A percentile compares a stretch with the other conserved stretches of the same genome.
phyloP scores from a whole-genome alignment of 2,888 invertebrate genomes.

The Apamea sordens region DNA sequence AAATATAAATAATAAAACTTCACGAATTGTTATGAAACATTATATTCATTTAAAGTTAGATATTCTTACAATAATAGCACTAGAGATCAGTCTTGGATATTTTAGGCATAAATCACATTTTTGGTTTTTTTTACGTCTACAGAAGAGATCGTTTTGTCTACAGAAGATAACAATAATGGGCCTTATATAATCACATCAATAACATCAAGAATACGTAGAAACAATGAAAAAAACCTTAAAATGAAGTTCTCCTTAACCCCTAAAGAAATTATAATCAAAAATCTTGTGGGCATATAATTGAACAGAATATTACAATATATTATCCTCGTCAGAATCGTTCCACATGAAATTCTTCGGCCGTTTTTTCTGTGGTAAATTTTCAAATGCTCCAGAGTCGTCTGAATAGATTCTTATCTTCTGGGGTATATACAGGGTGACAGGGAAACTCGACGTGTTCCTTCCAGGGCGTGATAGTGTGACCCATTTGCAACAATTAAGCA shows the following conservation, averaged over 20 bases:
- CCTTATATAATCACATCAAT: constrained; percentile 16
- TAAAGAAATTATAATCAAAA: too few species aligned
- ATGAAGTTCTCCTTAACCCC: too few species aligned
- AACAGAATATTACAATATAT: too few species aligned
- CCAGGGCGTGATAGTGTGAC: too few species aligned
- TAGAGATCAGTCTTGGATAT: constrained; percentile 16
- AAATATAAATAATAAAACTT: constrained; percentile 2
- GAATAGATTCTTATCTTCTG: neutral
- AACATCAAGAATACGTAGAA: constrained; percentile 5
- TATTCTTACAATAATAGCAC: constrained; percentile 1
- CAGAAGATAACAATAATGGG: neutral
- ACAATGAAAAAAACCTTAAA: neutral
- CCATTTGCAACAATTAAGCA: too few species aligned
- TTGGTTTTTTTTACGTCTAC: constrained; percentile 2
- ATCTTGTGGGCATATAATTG: too few species aligned
- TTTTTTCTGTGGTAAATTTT: neutral
- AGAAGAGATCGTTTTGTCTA: constrained; percentile 17
- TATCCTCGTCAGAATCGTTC: too few species aligned
- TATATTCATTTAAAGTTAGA: constrained; percentile 3
- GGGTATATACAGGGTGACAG: too few species aligned
- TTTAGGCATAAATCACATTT: constrained; percentile 9
- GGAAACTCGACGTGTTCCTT: too few species aligned
- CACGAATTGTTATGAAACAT: neutral
- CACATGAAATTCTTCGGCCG: too few species aligned
- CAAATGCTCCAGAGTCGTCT: neutral